Evolutionary conservation across 2,888 invertebrate species (phyloP).

Genomic region (Cremastobaeus sp.): DNA sequence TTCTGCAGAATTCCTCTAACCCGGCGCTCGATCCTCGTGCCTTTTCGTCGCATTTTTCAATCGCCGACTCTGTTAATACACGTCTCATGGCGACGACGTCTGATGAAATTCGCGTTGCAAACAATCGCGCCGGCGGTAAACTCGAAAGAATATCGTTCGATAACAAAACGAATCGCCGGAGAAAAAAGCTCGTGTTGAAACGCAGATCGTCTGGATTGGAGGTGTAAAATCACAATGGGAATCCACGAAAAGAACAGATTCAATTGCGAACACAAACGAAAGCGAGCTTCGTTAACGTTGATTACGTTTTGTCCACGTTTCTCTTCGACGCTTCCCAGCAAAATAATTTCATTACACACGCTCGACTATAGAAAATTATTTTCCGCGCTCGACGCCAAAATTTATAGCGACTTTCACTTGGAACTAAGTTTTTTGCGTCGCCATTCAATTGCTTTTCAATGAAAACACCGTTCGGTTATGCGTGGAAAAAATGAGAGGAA

Average conservation of each 20-base stretch:
- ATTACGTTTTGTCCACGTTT: slow-evolving; percentile 59
- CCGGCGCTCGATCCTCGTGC: not conserved
- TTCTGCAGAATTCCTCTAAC: slow-evolving; percentile 24
- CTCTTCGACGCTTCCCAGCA: slow-evolving; percentile 45
- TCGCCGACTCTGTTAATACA: slow-evolving; percentile 27
- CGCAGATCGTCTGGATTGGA: slow-evolving; percentile 54
- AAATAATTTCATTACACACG: slow-evolving; percentile 61
- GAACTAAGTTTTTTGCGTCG: slow-evolving; percentile 24
- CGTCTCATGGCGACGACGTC: slow-evolving; percentile 37
- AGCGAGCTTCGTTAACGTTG: slow-evolving; percentile 62
- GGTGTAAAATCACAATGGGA: slow-evolving; percentile 60
- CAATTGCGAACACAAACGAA: slow-evolving; percentile 62
- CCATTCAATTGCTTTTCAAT: slow-evolving; percentile 26
- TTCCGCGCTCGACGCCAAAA: slow-evolving; percentile 40
- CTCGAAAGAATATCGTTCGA: slow-evolving; percentile 35
- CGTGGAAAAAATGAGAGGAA: not conserved
- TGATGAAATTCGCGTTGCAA: slow-evolving; percentile 50
- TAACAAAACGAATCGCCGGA: slow-evolving; percentile 47
- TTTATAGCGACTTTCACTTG: slow-evolving; percentile 52
- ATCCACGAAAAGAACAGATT: slow-evolving; percentile 59
- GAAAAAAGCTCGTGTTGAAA: slow-evolving; percentile 42
- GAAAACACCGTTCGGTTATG: slow-evolving; percentile 9
- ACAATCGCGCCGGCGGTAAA: slow-evolving; percentile 35
- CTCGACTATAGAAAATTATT: slow-evolving; percentile 62
- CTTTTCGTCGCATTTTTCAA: not conserved